Evolutionary conservation across 1,140 invertebrate species (phyloP), one percentile per base, ranked within the genome.

Genomic region (Dermatophagoides farinae): DNA sequence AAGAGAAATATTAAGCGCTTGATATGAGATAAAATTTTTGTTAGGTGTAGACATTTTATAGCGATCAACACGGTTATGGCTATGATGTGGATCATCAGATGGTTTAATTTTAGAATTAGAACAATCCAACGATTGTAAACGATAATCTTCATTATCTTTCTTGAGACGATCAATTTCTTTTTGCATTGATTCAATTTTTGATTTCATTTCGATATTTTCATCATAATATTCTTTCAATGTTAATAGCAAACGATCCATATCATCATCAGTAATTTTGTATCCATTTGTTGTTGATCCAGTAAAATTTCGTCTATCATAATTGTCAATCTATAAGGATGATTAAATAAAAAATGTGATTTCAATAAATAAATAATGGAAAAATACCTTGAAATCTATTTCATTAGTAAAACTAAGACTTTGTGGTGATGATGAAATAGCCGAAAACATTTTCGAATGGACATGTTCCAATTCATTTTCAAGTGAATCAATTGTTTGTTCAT

Each of bases 1-100:
- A 50, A 18, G 4, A 11, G 16, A 4, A 11, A 50, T 22, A 50
- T 50, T 50, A 6, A 50, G 20, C 23, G 16, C 47, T 50, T 50
- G 47, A 50, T 50, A 50, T 50, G 47, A 50, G 11, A 50, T 50
- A 18, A 50, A 50, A 50, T 50, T 50, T 50, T 50, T 50, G 11
- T 10, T 20, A 10, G 47, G 47, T 2, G 47, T 50, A 18, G 47
- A 50, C 10, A 18, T 50, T 20, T 2, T 20, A 50, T 18, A n/a
- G 20, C 20, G 10, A 11, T n/a, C 11, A n/a, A 20, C 10, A 18
- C 18, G 14, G 8, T 49, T 9, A 8, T 18, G 8, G 46, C 9
- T 18, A 11, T 9, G 9, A 22, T 22, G 9, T 49, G 12, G 12
- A 20, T 20, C 20, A 20, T 5, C 12, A 20, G 2, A 1, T 14